Evolutionary conservation across 2,797 vertebrate genomes (phyloP).

Genomic region (Toxotes lorentzi): DNA sequence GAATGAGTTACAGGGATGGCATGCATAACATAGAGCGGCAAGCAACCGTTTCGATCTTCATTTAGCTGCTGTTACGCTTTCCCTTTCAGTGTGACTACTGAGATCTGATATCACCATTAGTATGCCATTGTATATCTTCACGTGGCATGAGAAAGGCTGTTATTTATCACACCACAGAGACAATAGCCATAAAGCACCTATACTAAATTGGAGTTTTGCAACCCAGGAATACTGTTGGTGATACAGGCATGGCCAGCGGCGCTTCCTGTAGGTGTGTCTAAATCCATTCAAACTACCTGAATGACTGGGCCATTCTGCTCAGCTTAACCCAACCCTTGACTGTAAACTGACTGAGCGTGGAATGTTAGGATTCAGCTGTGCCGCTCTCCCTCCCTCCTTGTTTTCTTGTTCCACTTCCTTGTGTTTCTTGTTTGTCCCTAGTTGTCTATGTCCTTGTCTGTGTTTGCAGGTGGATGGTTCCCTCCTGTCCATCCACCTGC

Average conservation of each 20-base stretch:
- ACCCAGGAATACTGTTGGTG: not conserved
- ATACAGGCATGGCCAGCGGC: slow-evolving; percentile 4
- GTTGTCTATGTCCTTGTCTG: too few species aligned
- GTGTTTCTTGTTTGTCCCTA: too few species aligned
- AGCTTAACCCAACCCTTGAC: slow-evolving; percentile 50
- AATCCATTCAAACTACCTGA: slow-evolving; percentile 51
- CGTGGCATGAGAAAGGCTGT: not conserved
- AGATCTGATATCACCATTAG: not conserved
- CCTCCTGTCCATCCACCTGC: too few species aligned
- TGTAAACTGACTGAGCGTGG: slow-evolving; percentile 6
- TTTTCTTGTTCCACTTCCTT: too few species aligned
- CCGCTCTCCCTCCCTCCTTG: too few species aligned
- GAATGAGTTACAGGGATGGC: slow-evolving; percentile 27
- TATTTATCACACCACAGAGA: not conserved
- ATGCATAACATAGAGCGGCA: slow-evolving; percentile 4
- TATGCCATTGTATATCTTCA: not conserved
- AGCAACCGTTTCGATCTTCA: slow-evolving; percentile 14
- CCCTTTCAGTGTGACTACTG: slow-evolving; percentile 20
- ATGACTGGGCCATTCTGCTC: slow-evolving; percentile 59
- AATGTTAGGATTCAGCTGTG: not conserved
- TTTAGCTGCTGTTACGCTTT: not conserved
- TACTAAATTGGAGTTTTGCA: slow-evolving; percentile 10
- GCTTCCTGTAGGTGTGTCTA: slow-evolving; percentile 65
- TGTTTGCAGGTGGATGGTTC: too few species aligned
- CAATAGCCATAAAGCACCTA: not conserved